These are phyloP conservation scores for Microplitis deprimator DNA, from an alignment of 2,888 invertebrate genomes.

Conservation along the genomic window DNA sequence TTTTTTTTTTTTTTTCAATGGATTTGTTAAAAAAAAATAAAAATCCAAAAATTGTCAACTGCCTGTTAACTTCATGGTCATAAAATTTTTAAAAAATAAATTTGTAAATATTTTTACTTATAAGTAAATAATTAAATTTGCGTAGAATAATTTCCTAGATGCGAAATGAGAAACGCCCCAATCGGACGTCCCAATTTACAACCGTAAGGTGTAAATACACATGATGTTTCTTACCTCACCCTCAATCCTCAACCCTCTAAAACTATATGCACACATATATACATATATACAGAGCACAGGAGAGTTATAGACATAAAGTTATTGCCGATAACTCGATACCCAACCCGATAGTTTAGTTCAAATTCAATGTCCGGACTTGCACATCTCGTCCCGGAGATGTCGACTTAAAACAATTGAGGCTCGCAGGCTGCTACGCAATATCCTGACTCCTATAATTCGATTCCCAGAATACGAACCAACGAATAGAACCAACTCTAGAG, in stretches of 20 bases:
- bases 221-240: not conserved
- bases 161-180: conserved; percentile 53
- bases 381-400: conserved; percentile 63
- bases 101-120: not conserved
- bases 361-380: conserved; percentile 69
- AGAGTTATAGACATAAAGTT: conserved; percentile 18
- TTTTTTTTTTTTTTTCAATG: too few relatives aligned
- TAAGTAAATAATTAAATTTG: conserved; percentile 18
- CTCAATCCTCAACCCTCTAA: not conserved
- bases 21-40: too few relatives aligned
- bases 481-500: not conserved
- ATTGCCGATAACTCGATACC: conserved; percentile 64
- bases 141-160: conserved; percentile 30
- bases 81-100: not conserved
- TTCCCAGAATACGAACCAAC: conserved; percentile 64
- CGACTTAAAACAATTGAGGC: conserved; percentile 71
- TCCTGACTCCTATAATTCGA: conserved; percentile 70
- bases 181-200: conserved; percentile 44
- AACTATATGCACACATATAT: not conserved
- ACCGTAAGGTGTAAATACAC: conserved; percentile 38
- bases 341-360: conserved; percentile 67
- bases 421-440: conserved; percentile 67
- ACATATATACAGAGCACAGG: not conserved
- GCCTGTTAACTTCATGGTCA: too few relatives aligned
- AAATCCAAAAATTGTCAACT: too few relatives aligned